Percentiles rank a stretch among this genome's conserved stretches.
These are phyloP conservation scores for Brachionus plicatilis DNA, from an alignment of 1,140 invertebrate genomes.

Conservation along the genomic window DNA sequence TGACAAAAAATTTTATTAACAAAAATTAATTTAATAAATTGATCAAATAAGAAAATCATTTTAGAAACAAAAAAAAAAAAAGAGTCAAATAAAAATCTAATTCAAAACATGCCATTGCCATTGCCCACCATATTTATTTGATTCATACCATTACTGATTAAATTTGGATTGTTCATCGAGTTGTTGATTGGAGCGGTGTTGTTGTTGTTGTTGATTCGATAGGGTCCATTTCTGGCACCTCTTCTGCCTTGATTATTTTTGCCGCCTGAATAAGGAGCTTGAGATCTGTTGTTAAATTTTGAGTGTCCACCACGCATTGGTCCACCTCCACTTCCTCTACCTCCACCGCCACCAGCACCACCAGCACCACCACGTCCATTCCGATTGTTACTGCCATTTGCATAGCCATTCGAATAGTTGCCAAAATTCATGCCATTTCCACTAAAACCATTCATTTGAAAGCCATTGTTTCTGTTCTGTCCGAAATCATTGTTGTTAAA, in stretches of 20 bases:
- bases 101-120: not conserved
- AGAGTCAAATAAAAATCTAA: not conserved
- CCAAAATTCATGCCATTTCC: not conserved
- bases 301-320: not conserved
- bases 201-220: not conserved
- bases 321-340: not conserved
- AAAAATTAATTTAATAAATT: not conserved
- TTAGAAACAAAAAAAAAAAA: not conserved
- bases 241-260: not conserved
- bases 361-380: not conserved
- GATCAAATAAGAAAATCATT: not conserved
- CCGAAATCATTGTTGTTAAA: not conserved
- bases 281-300: not conserved
- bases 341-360: not conserved
- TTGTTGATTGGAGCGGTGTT: not conserved
- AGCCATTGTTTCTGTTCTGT: not conserved
- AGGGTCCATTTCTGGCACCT: not conserved
- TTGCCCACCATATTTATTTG: not conserved
- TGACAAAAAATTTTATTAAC: not conserved
- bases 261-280: not conserved
- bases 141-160: not conserved
- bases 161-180: not conserved
- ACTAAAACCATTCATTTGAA: not conserved
- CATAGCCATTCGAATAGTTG: slow-evolving; percentile 60
- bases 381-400: not conserved